Conservation (phyloP, 2,888 invertebrate genomes). For the Nycteola revayana region DNA sequence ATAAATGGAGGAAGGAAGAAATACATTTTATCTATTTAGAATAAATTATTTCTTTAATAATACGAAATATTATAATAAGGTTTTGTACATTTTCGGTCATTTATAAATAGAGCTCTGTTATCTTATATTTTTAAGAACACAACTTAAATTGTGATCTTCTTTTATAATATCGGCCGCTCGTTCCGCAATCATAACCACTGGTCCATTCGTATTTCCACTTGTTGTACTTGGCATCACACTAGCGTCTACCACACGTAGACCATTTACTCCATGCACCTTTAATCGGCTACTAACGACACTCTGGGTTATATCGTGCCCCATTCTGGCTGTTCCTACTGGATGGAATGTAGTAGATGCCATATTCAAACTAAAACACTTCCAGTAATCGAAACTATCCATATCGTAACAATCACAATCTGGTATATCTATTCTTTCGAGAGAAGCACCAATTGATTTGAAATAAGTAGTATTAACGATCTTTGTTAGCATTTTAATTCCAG, state of each 20-base stretch:
- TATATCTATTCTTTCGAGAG: constrained; percentile 43
- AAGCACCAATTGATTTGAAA: constrained; percentile 45
- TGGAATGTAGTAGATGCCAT: constrained; percentile 80
- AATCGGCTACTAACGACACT: constrained; percentile 79
- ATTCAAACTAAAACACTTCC: constrained; percentile 73
- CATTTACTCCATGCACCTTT: constrained; percentile 83
- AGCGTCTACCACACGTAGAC: constrained; percentile 87
- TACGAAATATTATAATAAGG: too few species aligned
- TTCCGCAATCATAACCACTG: constrained; percentile 90
- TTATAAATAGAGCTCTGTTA: too few species aligned
- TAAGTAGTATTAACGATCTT: constrained; percentile 31
- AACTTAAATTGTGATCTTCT: constrained; percentile 53
- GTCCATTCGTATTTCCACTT: constrained; percentile 90
- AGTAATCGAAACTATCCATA: constrained; percentile 46
- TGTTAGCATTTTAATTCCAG: constrained; percentile 3
- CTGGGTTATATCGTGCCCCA: constrained; percentile 68
- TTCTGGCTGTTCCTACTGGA: constrained; percentile 84
- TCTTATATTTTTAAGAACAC: too few species aligned
- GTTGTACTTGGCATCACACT: constrained; percentile 89
- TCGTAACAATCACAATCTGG: constrained; percentile 40
- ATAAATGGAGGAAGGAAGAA: too few species aligned
- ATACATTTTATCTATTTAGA: too few species aligned
- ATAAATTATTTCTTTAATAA: too few species aligned
- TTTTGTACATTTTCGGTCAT: too few species aligned
- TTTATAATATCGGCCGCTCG: constrained; percentile 88